Base-by-base conservation (phyloP, 1,140 invertebrate species). In the Callitettix versicolor region DNA sequence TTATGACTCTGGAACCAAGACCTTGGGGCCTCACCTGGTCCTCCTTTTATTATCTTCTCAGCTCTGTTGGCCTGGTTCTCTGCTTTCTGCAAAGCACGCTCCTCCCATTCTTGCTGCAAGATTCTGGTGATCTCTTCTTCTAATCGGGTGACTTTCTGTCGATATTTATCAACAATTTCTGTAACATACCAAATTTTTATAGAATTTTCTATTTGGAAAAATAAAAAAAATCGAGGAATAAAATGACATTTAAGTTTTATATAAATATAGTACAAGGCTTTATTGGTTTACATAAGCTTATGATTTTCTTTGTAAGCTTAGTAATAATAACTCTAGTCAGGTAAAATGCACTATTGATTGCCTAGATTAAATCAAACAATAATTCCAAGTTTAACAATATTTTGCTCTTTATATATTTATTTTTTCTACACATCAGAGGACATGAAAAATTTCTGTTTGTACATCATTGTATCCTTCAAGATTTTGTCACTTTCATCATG, bases 1-100 rank as follows among this genome's bases (percentile, higher is more conserved):
- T 82, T 81, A n/a, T 79, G 77, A 0, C 81, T 86, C 69, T 96
- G 92, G 75, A 96, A 95, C 92, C 93, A 97, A 9, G 75, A 76
- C 57, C 90, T 73, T 41, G 62, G 64, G 58, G 68, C 62, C 58
- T 73, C 67, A 18, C 70, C 67, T 55, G 69, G 65, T 20, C 62
- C 59, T 36, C 67, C 74, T 61, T 79, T 81, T 52, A 95, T 65
- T 21, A 86, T 71, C 5, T 86, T 88, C 65, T 94, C 80, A 0
- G 82, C 78, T 63, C 85, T 84, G 51, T 88, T 84, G 0, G 88
- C 79, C 68, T 90, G 81, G 61, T 90, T 88, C 71, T 97, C 92
- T 57, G 87, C 79, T 63, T 86, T 86, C 14, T 83, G 79, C 36
- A 96, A 64, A 65, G 89, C 79, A 49, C 84, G 81, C 63, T 97